Percentiles rank a stretch among this genome's conserved stretches.
Evolutionary conservation across 2,113 vertebrate species (phyloP).

Genomic region (Myxocyprinus asiaticus): DNA sequence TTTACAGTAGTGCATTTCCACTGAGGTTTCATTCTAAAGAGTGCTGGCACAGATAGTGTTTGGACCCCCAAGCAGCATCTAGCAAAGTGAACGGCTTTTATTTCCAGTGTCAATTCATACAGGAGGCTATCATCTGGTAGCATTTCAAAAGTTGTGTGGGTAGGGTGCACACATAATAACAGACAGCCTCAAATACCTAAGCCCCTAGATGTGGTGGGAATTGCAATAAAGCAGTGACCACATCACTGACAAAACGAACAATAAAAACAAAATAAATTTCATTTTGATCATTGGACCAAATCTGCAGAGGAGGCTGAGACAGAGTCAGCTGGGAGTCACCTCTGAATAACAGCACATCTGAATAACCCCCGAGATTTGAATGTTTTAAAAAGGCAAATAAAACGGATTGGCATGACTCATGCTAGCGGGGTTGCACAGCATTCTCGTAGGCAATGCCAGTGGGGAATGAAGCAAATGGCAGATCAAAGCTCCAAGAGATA

Average conservation of each 20-base stretch:
- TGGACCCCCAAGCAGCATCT: too few relatives aligned
- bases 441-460: slow-evolving; percentile 12
- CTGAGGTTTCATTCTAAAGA: not conserved
- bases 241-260: too few relatives aligned
- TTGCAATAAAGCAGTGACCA: too few relatives aligned
- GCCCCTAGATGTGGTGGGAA: not conserved
- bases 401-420: slow-evolving; percentile 23
- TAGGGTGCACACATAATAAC: too few relatives aligned
- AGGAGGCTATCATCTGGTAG: too few relatives aligned
- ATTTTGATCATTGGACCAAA: not conserved
- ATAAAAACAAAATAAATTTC: not conserved
- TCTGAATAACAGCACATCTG: slow-evolving; percentile 26
- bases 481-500: slow-evolving; percentile 30
- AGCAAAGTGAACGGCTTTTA: not conserved
- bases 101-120: not conserved
- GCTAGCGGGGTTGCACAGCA: not conserved
- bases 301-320: slow-evolving; percentile 14
- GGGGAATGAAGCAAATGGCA: not conserved
- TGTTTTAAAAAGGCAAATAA: slow-evolving; percentile 33
- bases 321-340: slow-evolving; percentile 14
- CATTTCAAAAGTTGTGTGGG: too few relatives aligned
- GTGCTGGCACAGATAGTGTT: not conserved
- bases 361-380: slow-evolving; percentile 24
- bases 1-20: not conserved
- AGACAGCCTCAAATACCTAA: too few relatives aligned